These are phyloP conservation scores for Rhabdomys dilectus DNA, from an alignment of 2,113 vertebrate genomes.

Conservation along the genomic window DNA sequence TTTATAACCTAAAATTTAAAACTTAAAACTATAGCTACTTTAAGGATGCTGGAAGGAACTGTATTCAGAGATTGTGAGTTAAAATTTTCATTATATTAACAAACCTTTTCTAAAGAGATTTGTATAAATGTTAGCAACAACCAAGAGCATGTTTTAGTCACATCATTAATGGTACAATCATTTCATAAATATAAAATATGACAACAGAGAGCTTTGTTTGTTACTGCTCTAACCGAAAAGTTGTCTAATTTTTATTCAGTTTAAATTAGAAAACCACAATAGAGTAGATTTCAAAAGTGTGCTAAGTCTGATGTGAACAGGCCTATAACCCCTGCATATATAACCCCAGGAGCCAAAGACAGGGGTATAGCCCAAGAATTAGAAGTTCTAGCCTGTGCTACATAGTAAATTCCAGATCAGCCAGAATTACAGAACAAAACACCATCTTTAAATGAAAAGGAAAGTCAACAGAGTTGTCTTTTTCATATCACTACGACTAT, in stretches of 20 bases:
- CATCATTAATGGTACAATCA: not conserved
- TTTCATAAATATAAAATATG: conserved; percentile 55
- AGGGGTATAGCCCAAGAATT: not conserved
- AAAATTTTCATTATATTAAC: conserved; percentile 23
- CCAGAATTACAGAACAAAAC: not conserved
- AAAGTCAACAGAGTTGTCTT: conserved; percentile 10
- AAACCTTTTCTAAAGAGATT: conserved; percentile 30
- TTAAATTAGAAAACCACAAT: conserved; percentile 36
- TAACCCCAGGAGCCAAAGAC: not conserved
- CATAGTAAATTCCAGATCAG: not conserved
- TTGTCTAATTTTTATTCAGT: conserved; percentile 57
- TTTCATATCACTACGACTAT: conserved; percentile 6
- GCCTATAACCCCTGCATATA: not conserved
- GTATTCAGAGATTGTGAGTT: not conserved
- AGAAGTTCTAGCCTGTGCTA: not conserved
- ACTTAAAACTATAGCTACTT: not conserved
- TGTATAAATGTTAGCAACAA: conserved; percentile 26
- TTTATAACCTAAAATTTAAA: not conserved
- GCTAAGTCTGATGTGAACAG: not conserved
- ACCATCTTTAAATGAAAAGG: not conserved
- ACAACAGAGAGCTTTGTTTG: conserved; percentile 28
- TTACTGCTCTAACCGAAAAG: conserved; percentile 51
- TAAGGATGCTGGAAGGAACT: not conserved
- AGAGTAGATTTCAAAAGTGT: conserved; percentile 45
- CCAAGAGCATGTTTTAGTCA: not conserved